phyloP scores from a whole-genome alignment of 92 coral and sea anemone genomes.

The Anthopleura xanthogrammica region DNA sequence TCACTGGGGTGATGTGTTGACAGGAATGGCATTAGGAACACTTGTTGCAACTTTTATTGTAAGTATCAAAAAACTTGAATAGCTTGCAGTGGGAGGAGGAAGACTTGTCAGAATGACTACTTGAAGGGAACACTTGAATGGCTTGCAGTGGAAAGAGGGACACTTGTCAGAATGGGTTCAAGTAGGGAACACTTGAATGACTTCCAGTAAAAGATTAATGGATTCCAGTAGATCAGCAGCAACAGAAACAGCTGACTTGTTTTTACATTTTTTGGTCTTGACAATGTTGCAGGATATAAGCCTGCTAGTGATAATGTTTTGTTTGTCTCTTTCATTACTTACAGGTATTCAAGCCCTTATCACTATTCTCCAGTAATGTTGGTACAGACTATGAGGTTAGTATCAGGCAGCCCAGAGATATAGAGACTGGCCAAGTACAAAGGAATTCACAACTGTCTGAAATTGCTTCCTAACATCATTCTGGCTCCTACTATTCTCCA shows the following conservation, averaged over 20 bases:
- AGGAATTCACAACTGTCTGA: neutral
- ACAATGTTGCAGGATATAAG: too few species aligned
- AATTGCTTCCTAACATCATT: neutral
- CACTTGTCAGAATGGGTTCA: too few species aligned
- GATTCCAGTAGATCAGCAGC: too few species aligned
- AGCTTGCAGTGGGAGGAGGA: neutral
- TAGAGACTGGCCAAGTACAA: neutral
- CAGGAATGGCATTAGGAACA: constrained; percentile 80
- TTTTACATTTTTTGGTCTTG: too few species aligned
- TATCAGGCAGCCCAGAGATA: neutral
- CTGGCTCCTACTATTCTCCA: neutral
- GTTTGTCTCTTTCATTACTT: neutral
- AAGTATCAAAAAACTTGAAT: constrained; percentile 22
- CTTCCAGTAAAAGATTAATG: neutral
- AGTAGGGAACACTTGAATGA: too few species aligned
- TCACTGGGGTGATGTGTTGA: constrained; percentile 94
- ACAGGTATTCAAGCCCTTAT: constrained; percentile 31
- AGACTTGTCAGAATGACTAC: too few species aligned
- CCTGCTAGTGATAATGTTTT: neutral
- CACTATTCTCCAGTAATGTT: constrained; percentile 18
- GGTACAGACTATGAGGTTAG: neutral
- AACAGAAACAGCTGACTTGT: too few species aligned
- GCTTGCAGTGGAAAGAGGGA: neutral
- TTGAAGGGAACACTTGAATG: neutral
- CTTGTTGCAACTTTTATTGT: constrained; percentile 82